Evolutionary conservation across 1,140 invertebrate genomes (phyloP).

Genomic region (Charaxes varanes): DNA sequence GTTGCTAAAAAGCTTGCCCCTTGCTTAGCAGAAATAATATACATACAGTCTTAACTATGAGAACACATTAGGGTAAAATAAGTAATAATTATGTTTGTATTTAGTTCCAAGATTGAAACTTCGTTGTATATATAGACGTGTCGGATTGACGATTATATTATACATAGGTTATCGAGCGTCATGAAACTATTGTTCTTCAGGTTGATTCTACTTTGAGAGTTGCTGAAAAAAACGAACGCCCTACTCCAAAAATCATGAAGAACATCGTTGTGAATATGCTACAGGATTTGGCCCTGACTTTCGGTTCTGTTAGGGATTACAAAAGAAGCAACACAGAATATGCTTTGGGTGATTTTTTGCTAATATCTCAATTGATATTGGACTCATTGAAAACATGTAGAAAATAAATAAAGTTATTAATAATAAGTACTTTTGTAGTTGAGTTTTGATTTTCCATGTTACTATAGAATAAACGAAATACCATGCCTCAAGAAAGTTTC

Average conservation of each 20-base stretch:
- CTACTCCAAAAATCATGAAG: constrained; percentile 20
- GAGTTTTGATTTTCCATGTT: too few relatives aligned
- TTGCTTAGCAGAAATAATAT: too few relatives aligned
- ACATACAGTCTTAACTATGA: too few relatives aligned
- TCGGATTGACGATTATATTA: constrained; percentile 1
- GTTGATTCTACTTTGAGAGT: constrained; percentile 21
- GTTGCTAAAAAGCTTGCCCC: too few relatives aligned
- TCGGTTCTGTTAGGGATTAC: constrained; percentile 27
- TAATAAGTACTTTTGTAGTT: too few relatives aligned
- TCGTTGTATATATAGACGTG: too few relatives aligned
- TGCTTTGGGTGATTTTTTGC: constrained; percentile 28
- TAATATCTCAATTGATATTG: constrained; percentile 30
- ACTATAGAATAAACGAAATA: too few relatives aligned
- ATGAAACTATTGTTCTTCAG: constrained; percentile 16
- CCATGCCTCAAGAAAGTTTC: too few relatives aligned
- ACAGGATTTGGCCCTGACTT: constrained; percentile 32
- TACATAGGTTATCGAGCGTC: not conserved
- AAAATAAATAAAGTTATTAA: constrained; percentile 26
- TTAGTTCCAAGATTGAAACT: too few relatives aligned
- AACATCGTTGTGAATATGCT: constrained; percentile 27
- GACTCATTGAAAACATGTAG: constrained; percentile 31
- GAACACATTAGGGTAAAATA: too few relatives aligned
- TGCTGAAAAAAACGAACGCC: constrained; percentile 29
- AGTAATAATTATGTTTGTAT: too few relatives aligned
- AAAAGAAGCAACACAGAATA: constrained; percentile 23